Conservation (phyloP, 2,797 vertebrate genomes). For the Amphiprion clarkii region DNA sequence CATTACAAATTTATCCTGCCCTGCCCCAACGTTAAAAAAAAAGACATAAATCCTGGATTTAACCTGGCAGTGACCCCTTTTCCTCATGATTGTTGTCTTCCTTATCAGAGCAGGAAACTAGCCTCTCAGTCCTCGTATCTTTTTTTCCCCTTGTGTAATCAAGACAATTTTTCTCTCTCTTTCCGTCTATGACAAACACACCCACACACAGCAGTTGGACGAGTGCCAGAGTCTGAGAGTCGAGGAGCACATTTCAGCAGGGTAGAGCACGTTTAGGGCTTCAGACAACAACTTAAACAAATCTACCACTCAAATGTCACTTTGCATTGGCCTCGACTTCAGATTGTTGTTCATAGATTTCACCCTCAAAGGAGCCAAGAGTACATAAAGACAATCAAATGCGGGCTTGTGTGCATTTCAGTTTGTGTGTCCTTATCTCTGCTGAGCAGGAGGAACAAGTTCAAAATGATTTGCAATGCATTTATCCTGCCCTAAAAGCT, state of each 20-base stretch:
- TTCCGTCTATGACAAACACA: conserved; percentile 26
- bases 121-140: conserved; percentile 11
- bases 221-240: conserved; percentile 44
- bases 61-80: conserved; percentile 18
- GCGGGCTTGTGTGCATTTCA: not conserved
- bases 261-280: conserved; percentile 33
- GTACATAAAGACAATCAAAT: conserved; percentile 44
- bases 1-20: not conserved
- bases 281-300: conserved; percentile 41
- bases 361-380: conserved; percentile 1
- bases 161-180: conserved; percentile 12
- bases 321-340: conserved; percentile 33
- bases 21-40: not conserved
- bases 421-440: conserved; percentile 54
- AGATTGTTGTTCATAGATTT: conserved; percentile 17
- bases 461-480: conserved; percentile 51
- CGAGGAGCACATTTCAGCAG: conserved; percentile 47
- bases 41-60: conserved; percentile 3
- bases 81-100: conserved; percentile 9
- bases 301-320: conserved; percentile 46
- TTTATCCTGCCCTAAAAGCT: conserved; percentile 56
- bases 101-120: conserved; percentile 41
- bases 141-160: conserved; percentile 19
- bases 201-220: conserved; percentile 45
- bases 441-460: conserved; percentile 59